phyloP scores from a whole-genome alignment of 2,888 invertebrate species.

The Slavum lentiscoides region DNA sequence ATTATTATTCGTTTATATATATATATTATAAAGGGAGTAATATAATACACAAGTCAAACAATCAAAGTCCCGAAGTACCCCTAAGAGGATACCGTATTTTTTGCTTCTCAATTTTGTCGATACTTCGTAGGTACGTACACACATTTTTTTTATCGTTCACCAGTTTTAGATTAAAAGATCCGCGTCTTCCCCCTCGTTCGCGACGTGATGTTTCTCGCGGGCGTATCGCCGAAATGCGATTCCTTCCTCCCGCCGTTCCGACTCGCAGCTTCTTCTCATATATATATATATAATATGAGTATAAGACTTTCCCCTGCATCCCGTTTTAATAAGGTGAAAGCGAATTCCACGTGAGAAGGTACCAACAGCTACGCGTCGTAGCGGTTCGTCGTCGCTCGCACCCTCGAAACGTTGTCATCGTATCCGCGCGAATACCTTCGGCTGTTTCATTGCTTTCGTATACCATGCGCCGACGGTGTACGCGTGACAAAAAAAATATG shows the following conservation, averaged over 20 bases:
- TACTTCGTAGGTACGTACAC: not conserved
- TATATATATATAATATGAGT: conserved; percentile 15
- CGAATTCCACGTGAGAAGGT: conserved; percentile 25
- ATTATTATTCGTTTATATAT: not conserved
- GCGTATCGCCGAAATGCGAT: conserved; percentile 26
- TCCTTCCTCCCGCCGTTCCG: not conserved
- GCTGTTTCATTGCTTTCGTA: not conserved
- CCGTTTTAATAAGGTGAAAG: conserved; percentile 48
- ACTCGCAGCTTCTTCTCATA: not conserved
- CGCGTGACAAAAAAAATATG: not conserved
- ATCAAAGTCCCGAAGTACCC: conserved; percentile 13
- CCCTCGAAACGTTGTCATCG: conserved; percentile 14
- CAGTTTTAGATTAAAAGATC: conserved; percentile 50
- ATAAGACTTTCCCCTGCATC: not conserved
- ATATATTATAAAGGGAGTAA: too few species aligned
- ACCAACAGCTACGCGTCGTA: not conserved
- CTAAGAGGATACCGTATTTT: conserved; percentile 14
- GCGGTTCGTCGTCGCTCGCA: not conserved
- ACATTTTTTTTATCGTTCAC: conserved; percentile 36
- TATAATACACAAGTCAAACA: not conserved
- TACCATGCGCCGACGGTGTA: not conserved
- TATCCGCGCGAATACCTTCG: not conserved
- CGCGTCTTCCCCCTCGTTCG: conserved; percentile 34
- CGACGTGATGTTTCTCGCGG: not conserved
- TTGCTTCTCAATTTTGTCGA: conserved; percentile 1